Evolutionary conservation across 2,888 invertebrate genomes (phyloP), one percentile per base, ranked within the genome.

Genomic region (Clunio marinus): DNA sequence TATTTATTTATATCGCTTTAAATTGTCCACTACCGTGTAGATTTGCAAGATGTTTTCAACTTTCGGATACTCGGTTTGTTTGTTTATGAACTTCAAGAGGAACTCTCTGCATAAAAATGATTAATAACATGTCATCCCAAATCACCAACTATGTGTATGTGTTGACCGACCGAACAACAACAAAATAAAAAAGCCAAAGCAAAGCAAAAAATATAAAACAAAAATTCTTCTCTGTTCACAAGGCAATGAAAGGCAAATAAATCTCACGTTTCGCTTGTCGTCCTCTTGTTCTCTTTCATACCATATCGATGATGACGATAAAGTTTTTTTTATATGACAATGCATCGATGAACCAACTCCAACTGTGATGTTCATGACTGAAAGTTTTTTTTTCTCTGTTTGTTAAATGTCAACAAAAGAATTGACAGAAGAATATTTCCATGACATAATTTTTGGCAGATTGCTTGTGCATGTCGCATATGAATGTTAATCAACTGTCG

Each of bases 371-470:
- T 7, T 32, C 4, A 32, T 7, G 4, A 32, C 10, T 32, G 10
- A 32, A 32, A 7, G 4, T 32, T 32, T 10, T 51, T 22, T 22
- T 17, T 51, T 41, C 15, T 7, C 13, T 5, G 51, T 2, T 51
- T 15, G 51, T 51, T 8, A 51, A 51, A 51, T 51, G 51, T 51
- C 51, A 22, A 45, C n/a, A n/a, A 51, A 8, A 22, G 51, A n/a
- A 51, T 20, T 8, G 3, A 17, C 20, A 3, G 51, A 8, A 2
- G 22, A 51, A 51, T 17, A 51, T 4, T 20, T 51, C 17, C 51
- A 10, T 20, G 51, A 3, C 5, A 41, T 51, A 8, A 51, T 51
- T 8, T 51, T 51, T 20, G 51, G 22, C 17, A 3, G n/a, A n/a
- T n/a, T n/a, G n/a, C n/a, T n/a, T n/a, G n/a, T 51, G 51, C 4